phyloP scores from a whole-genome alignment of 1,140 invertebrate genomes.

The Plodia interpunctella region DNA sequence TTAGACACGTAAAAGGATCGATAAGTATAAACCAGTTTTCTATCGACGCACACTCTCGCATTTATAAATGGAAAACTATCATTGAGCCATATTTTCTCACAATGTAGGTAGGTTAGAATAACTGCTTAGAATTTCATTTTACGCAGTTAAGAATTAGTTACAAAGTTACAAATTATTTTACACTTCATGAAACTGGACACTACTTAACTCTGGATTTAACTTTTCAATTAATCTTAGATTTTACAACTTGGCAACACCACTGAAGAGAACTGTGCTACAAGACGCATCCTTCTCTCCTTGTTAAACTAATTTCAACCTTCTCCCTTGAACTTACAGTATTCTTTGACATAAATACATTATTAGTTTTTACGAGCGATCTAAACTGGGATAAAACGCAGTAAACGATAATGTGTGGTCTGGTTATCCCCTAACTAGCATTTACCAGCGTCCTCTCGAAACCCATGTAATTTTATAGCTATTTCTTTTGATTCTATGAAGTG shows the following conservation, averaged over 20 bases:
- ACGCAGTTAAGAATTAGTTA: too few relatives aligned
- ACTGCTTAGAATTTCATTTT: too few relatives aligned
- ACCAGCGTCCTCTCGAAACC: not conserved
- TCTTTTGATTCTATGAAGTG: too few relatives aligned
- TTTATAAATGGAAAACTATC: too few relatives aligned
- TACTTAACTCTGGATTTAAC: not conserved
- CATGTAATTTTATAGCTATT: not conserved
- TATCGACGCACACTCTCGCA: too few relatives aligned
- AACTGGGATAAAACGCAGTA: slow-evolving; percentile 2
- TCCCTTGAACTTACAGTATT: not conserved
- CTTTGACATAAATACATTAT: not conserved
- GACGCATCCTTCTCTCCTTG: not conserved
- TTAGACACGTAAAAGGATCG: too few relatives aligned
- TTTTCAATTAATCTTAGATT: slow-evolving; percentile 1
- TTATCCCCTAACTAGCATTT: not conserved
- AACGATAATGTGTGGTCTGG: not conserved
- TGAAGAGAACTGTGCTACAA: not conserved
- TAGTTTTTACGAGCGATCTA: slow-evolving; percentile 4
- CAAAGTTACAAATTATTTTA: too few relatives aligned
- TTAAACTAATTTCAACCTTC: not conserved
- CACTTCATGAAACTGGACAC: too few relatives aligned
- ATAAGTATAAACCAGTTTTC: too few relatives aligned
- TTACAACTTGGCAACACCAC: slow-evolving; percentile 1
- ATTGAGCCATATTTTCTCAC: too few relatives aligned
- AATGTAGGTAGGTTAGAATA: too few relatives aligned